These are phyloP conservation scores for Machimus atricapillus DNA, from an alignment of 2,888 invertebrate species.

Conservation along the genomic window DNA sequence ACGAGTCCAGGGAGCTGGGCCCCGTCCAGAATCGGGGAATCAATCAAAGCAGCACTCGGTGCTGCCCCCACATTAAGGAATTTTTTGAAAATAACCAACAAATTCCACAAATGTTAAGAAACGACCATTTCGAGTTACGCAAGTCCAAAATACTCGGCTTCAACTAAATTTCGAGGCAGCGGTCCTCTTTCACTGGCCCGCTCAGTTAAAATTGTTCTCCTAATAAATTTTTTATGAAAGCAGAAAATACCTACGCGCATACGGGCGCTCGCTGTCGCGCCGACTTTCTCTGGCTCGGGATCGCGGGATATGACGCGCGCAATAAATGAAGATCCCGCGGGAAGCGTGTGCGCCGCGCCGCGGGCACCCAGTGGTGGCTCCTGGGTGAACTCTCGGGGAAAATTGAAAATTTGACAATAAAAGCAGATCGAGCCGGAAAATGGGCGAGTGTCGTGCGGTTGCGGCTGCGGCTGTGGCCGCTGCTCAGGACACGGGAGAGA, in stretches of 20 bases:
- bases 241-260: conserved; percentile 12
- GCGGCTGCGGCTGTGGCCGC: neutral
- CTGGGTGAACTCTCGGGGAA: neutral
- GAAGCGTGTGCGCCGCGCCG: neutral
- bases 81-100: neutral
- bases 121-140: conserved; percentile 4
- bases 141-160: conserved; percentile 23
- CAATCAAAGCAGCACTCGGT: neutral
- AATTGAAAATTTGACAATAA: neutral
- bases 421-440: neutral
- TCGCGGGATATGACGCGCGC: neutral
- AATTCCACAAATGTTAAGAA: conserved; percentile 21
- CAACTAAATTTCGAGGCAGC: conserved; percentile 12
- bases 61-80: neutral
- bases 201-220: conserved; percentile 32
- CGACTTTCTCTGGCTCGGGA: neutral
- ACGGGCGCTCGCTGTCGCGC: neutral
- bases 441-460: neutral
- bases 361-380: neutral
- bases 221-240: conserved; percentile 36
- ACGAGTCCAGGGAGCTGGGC: neutral
- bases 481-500: neutral
- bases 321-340: conserved; percentile 9
- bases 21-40: neutral
- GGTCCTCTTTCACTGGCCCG: conserved; percentile 7